Evolutionary conservation across 2,797 vertebrate species (phyloP), one percentile per base, ranked within the genome.

Genomic region (Loriculus beryllinus): DNA sequence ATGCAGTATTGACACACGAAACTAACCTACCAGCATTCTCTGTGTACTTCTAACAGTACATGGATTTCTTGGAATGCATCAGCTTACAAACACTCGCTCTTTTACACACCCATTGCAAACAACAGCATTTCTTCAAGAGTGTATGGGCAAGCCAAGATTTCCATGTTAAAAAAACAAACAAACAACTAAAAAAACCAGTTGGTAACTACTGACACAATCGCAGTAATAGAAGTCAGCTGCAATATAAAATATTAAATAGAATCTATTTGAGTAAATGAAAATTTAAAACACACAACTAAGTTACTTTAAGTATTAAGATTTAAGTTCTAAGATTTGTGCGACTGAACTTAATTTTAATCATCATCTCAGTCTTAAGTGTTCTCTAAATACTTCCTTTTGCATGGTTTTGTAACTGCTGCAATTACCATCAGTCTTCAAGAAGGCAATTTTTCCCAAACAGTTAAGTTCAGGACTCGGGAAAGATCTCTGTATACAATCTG

Each of bases 401-500:
- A 88, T 82, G 78, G 57, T 87, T 93, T 77, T 49, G 10, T 63
- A 59, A 84, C 51, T 69, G n/a, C 63, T 35, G 45, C 56, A 68
- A 86, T 80, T 89, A 77, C 21, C 64, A 67, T 1, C 14, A 92
- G 17, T 54, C 60, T 75, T 57, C 39, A 57, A 78, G 77, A 64
- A 59, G 47, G 59, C 70, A 86, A 20, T 85, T 93, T 90, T 87
- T 78, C 77, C 45, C 75, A 87, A 29, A 16, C 43, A 68, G 56
- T 82, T 95, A 94, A 90, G 90, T 1, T 17, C 64, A 77, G 52
- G 68, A 82, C 56, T 90, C 15, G 3, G 60, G 31, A 20, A 86
- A 83, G 89, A 67, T 82, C 54, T 82, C 77, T 90, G 20, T 62
- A 35, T 91, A 63, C 68, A 89, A 93, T 82, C 86, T 91, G 54